Conservation (phyloP, 2,888 invertebrate genomes). For the Hermaeophaga mercurialis region DNA sequence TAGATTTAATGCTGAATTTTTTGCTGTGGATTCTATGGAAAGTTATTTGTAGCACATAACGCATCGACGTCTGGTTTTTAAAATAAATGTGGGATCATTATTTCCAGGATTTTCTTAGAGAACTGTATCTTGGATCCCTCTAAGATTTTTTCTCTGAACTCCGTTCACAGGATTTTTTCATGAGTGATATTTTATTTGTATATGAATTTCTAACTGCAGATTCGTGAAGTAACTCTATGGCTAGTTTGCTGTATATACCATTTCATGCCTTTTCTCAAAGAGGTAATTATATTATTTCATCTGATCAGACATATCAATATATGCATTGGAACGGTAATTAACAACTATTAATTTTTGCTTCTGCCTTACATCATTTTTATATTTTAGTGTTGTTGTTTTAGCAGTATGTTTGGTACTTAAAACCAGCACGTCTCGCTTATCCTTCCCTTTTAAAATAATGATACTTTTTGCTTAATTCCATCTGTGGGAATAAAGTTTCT, state of each 20-base stretch:
- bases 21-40: too few species aligned
- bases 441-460: not conserved
- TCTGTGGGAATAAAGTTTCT: too few species aligned
- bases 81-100: not conserved
- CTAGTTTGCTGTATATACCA: not conserved
- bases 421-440: not conserved
- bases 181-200: not conserved
- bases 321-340: not conserved
- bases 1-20: not conserved
- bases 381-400: not conserved
- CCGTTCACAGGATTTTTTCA: not conserved
- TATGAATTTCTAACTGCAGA: not conserved
- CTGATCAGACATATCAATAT: not conserved
- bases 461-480: too few species aligned
- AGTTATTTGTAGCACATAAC: not conserved
- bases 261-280: not conserved
- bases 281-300: not conserved
- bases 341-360: not conserved
- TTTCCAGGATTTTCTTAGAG: too few species aligned
- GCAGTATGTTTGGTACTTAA: not conserved
- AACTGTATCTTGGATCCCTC: too few species aligned
- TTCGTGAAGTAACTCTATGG: not conserved
- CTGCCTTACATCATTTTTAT: not conserved
- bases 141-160: slow-evolving; percentile 1
- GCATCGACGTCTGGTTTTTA: not conserved